These are phyloP conservation scores for Anguilla pacifica DNA, from an alignment of 2,797 vertebrate genomes.

Conservation along the genomic window DNA sequence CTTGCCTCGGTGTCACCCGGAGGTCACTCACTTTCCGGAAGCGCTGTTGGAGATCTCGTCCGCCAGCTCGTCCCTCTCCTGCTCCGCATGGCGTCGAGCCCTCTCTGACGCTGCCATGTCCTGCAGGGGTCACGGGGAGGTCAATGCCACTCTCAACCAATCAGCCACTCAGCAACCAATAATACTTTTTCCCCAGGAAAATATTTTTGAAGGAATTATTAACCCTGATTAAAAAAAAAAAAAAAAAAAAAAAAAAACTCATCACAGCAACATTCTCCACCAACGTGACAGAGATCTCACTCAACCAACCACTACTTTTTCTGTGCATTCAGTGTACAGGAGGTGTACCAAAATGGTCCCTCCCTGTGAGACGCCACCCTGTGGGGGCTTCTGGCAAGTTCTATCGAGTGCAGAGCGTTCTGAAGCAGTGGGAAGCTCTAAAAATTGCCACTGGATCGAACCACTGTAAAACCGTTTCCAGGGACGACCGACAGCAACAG, in stretches of 20 bases:
- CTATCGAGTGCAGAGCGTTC: neutral
- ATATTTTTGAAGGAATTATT: neutral
- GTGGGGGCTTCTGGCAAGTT: neutral
- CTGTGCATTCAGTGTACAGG: neutral
- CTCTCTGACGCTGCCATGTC: constrained; percentile 93
- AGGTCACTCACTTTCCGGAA: constrained; percentile 88
- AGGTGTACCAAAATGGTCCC: neutral
- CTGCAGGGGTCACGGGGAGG: constrained; percentile 58
- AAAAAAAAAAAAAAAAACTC: too few relatives aligned
- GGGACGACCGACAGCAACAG: neutral
- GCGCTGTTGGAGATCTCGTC: constrained; percentile 96
- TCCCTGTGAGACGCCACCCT: neutral
- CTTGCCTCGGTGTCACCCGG: neutral
- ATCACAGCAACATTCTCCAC: neutral
- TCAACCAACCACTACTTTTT: neutral
- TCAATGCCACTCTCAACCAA: neutral
- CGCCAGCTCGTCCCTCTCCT: constrained; percentile 91
- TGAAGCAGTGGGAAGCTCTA: neutral
- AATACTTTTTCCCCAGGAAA: neutral
- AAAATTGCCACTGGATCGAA: neutral
- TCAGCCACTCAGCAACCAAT: constrained; percentile 5
- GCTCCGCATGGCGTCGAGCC: constrained; percentile 89
- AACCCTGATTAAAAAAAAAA: neutral
- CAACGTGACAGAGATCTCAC: neutral
- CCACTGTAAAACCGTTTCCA: neutral